phyloP scores from a whole-genome alignment of 2,113 vertebrate species.

The Saiga tatarica region DNA sequence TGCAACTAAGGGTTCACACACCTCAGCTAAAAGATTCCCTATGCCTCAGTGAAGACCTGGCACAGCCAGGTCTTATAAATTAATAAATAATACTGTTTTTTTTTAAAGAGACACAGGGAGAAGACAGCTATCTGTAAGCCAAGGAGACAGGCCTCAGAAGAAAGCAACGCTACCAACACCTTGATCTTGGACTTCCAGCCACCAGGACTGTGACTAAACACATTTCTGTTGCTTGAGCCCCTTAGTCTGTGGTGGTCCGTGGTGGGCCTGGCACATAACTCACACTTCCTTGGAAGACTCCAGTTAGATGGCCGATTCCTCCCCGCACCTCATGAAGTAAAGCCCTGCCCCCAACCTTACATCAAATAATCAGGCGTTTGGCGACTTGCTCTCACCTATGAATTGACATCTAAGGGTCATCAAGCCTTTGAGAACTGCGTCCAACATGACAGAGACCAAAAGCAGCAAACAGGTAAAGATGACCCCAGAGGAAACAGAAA shows the following conservation, averaged over 20 bases:
- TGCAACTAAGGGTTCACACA: not conserved
- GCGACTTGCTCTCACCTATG: not conserved
- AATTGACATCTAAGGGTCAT: not conserved
- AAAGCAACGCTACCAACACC: not conserved
- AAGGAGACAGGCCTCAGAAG: not conserved
- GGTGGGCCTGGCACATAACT: not conserved
- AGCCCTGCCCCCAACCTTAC: not conserved
- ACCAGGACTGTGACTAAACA: not conserved
- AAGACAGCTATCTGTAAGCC: not conserved
- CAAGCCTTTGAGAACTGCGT: not conserved
- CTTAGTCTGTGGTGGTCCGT: rapidly evolving
- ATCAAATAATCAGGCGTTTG: not conserved
- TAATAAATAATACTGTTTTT: not conserved
- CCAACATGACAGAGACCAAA: not conserved
- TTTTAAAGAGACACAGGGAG: not conserved
- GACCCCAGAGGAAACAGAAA: constrained; percentile 26
- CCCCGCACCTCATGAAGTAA: not conserved
- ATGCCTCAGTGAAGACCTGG: not conserved
- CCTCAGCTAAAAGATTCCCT: not conserved
- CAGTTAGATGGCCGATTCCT: not conserved
- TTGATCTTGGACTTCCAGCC: not conserved
- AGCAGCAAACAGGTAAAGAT: not conserved
- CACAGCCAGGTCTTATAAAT: not conserved
- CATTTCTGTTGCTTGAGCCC: not conserved
- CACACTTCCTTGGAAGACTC: not conserved